These are phyloP conservation scores for Myotis pilosus DNA, from an alignment of 2,797 vertebrate genomes.

Conservation along the genomic window DNA sequence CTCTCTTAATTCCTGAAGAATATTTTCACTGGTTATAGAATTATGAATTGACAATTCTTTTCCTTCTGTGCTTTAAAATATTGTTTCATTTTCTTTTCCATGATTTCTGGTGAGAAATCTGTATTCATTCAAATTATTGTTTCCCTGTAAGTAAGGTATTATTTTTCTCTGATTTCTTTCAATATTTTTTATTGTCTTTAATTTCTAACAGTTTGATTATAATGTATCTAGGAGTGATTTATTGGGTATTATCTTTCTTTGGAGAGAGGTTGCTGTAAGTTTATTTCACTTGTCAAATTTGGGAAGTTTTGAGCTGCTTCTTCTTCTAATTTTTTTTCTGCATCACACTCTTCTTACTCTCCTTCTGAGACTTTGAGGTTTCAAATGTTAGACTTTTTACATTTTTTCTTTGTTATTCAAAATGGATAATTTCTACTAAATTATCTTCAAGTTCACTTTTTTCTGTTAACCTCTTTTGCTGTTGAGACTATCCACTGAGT, in stretches of 20 bases:
- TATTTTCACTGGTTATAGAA: background rate
- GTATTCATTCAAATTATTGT: background rate
- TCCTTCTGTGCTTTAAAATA: background rate
- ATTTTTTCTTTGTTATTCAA: background rate
- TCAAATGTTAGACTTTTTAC: background rate
- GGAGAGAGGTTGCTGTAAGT: background rate
- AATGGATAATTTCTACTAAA: background rate
- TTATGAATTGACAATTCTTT: background rate
- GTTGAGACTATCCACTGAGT: background rate
- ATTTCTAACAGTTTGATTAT: background rate
- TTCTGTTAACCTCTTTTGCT: background rate
- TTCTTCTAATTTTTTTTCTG: background rate
- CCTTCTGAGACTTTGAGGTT: background rate
- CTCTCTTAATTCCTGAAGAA: background rate
- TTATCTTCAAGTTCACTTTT: background rate
- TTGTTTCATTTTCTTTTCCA: background rate
- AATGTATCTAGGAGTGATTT: background rate
- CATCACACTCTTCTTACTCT: background rate
- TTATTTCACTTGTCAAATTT: slow-evolving; percentile 12
- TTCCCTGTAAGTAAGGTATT: background rate
- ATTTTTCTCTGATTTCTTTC: background rate
- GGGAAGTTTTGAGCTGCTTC: background rate
- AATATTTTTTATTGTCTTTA: background rate
- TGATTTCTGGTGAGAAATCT: background rate
- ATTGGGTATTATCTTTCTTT: background rate